A percentile compares a stretch with the other conserved stretches of the same genome.
phyloP scores from a whole-genome alignment of 2,888 invertebrate genomes.

The Plusia festucae region DNA sequence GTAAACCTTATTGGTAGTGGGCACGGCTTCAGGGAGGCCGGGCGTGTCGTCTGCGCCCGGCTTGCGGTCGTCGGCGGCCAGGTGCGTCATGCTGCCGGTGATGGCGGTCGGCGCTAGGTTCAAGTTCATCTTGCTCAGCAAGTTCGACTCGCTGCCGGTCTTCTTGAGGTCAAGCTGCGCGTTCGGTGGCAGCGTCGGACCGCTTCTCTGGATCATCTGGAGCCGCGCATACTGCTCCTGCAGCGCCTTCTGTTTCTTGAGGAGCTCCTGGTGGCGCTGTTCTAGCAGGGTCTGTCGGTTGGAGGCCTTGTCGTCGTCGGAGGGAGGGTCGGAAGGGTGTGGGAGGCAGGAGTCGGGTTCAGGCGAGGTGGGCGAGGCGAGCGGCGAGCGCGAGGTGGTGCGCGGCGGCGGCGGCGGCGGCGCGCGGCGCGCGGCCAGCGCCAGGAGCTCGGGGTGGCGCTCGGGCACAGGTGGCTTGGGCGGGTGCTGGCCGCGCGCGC shows the following conservation, averaged over 20 bases:
- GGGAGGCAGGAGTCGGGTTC: constrained; percentile 67
- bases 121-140: constrained; percentile 95
- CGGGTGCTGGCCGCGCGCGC: constrained; percentile 89
- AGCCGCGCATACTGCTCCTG: constrained; percentile 97
- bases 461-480: constrained; percentile 95
- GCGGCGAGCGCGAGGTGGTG: constrained; percentile 95
- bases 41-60: constrained; percentile 45
- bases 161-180: constrained; percentile 93
- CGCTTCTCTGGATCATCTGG: constrained; percentile 95
- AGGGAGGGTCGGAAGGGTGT: constrained; percentile 76
- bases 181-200: constrained; percentile 90
- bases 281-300: constrained; percentile 93
- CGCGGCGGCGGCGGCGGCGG: constrained; percentile 97
- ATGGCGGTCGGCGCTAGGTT: constrained; percentile 88
- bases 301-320: constrained; percentile 68
- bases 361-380: constrained; percentile 95
- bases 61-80: constrained; percentile 68
- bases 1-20: constrained; percentile 94
- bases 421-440: constrained; percentile 92
- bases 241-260: constrained; percentile 95
- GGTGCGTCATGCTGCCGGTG: constrained; percentile 83
- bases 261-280: constrained; percentile 95
- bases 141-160: constrained; percentile 96
- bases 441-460: constrained; percentile 93
- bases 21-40: constrained; percentile 68